A percentile compares a stretch with the other conserved stretches of the same genome.
phyloP scores from a whole-genome alignment of 2,888 invertebrate genomes.

The Drosophila trichaetosa region DNA sequence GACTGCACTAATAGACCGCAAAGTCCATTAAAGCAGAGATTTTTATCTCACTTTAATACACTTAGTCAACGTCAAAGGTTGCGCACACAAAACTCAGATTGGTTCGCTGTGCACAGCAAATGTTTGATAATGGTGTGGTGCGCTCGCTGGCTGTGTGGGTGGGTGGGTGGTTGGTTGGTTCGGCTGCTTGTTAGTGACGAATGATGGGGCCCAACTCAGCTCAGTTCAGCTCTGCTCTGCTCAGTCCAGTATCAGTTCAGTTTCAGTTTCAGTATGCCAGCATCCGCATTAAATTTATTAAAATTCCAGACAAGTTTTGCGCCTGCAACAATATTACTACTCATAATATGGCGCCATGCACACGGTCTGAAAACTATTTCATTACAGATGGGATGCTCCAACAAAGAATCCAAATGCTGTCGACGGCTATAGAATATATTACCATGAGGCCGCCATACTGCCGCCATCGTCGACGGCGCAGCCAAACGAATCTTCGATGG shows the following conservation, averaged over 20 bases:
- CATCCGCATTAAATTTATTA: constrained; percentile 75
- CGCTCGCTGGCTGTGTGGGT: not conserved
- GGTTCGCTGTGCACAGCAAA: constrained; percentile 9
- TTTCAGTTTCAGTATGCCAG: constrained; percentile 6
- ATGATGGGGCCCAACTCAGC: constrained; percentile 4
- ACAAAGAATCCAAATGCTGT: constrained; percentile 92
- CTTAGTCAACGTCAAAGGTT: constrained; percentile 81
- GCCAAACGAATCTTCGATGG: constrained; percentile 57
- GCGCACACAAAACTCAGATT: constrained; percentile 36
- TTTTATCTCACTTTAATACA: constrained; percentile 80
- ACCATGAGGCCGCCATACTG: constrained; percentile 88
- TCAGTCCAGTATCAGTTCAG: not conserved
- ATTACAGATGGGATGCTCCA: constrained; percentile 91
- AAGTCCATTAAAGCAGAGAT: constrained; percentile 81
- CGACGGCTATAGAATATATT: constrained; percentile 93
- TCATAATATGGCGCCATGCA: constrained; percentile 74
- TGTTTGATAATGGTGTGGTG: constrained; percentile 2
- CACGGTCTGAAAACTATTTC: constrained; percentile 76
- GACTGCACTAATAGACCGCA: constrained; percentile 77
- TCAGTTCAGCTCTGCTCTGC: not conserved
- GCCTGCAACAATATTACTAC: constrained; percentile 80
- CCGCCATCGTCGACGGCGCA: constrained; percentile 62
- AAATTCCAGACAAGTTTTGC: constrained; percentile 77
- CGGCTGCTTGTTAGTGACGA: constrained; percentile 3
- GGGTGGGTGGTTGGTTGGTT: not conserved